Conservation (phyloP, 2,113 vertebrate species). For the Caloenas nicobarica region DNA sequence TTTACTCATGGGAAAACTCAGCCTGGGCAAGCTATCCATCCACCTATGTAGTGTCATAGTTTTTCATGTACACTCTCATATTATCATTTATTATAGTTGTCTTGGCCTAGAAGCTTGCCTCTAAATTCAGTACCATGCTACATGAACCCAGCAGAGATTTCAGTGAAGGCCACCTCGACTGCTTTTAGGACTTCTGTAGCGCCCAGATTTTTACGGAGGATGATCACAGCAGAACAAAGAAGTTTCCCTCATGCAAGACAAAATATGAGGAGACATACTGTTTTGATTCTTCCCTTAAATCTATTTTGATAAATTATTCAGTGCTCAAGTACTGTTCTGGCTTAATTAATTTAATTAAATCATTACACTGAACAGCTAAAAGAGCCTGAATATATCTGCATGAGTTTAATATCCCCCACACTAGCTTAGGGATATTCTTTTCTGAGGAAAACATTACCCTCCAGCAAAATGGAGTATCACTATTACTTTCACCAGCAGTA, state of each 20-base stretch:
- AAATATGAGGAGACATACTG: background rate
- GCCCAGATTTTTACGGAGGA: background rate
- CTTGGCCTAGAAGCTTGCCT: background rate
- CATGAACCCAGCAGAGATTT: background rate
- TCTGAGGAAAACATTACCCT: constrained; percentile 27
- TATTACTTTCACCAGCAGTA: background rate
- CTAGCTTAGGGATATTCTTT: constrained; percentile 7
- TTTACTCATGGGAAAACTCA: background rate
- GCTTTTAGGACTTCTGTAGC: background rate
- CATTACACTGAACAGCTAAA: constrained; percentile 31
- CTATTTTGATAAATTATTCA: constrained; percentile 59
- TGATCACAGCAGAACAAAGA: background rate
- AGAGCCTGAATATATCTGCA: constrained; percentile 46
- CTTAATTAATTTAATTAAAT: constrained; percentile 65
- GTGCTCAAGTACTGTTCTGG: constrained; percentile 30
- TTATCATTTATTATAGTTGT: background rate
- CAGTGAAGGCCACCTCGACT: background rate
- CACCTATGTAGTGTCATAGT: background rate
- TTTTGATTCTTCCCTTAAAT: constrained; percentile 24
- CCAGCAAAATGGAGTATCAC: background rate
- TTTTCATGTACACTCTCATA: rapidly evolving
- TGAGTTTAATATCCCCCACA: background rate
- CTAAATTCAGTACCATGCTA: background rate
- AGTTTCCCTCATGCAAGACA: background rate
- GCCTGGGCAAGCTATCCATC: background rate